A percentile compares a stretch with the other conserved stretches of the same genome.
phyloP scores from a whole-genome alignment of 2,797 vertebrate species.

The Notolabrus celidotus region DNA sequence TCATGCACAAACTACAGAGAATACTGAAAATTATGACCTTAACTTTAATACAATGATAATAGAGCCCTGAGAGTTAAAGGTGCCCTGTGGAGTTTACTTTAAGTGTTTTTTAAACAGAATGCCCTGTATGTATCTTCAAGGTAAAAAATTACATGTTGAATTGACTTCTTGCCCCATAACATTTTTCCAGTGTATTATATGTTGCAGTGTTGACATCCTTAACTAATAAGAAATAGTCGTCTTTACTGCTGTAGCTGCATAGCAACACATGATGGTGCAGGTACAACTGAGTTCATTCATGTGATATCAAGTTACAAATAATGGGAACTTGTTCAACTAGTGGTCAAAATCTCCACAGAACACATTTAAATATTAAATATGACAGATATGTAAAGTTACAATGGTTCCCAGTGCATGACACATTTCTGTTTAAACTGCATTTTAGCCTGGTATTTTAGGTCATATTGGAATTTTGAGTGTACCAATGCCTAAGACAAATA shows the following conservation, averaged over 20 bases:
- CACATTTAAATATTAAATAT: constrained; percentile 38
- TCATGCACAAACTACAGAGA: constrained; percentile 24
- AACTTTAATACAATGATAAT: constrained; percentile 30
- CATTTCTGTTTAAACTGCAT: not conserved
- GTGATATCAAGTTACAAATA: not conserved
- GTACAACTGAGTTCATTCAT: not conserved
- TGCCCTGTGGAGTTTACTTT: constrained; percentile 51
- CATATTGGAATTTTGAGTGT: not conserved
- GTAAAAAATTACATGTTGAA: no score
- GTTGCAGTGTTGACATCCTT: no score
- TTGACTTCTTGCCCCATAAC: no score
- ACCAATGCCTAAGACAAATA: not conserved
- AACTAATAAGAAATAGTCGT: no score
- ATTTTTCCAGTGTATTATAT: no score
- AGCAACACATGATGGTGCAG: not conserved
- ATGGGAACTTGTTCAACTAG: not conserved
- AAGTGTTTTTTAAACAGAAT: no score
- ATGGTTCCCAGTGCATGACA: constrained; percentile 56
- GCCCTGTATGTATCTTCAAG: no score
- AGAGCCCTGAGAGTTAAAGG: constrained; percentile 34
- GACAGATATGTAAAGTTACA: constrained; percentile 56
- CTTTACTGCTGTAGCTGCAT: no score
- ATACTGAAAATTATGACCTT: constrained; percentile 37
- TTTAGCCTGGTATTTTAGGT: not conserved
- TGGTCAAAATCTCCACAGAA: constrained; percentile 41